Conservation (phyloP, 1,140 invertebrate genomes). For the Dolichoris vasculosae region DNA sequence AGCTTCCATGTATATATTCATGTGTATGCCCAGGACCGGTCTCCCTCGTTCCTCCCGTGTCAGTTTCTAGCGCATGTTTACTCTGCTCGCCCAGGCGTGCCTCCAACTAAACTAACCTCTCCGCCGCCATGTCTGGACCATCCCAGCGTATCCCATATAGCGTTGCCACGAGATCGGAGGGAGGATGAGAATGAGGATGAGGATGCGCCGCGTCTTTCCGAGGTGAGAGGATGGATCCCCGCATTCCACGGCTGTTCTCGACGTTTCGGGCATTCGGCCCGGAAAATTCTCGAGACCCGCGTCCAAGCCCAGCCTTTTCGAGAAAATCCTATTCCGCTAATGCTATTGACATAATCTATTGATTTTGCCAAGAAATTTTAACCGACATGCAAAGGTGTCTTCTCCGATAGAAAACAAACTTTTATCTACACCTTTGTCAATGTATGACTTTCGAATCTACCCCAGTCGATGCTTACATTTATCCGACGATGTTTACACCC, state of each 20-base stretch:
- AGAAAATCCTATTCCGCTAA: background rate
- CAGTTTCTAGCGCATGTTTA: constrained; percentile 70
- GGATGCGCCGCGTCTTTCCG: background rate
- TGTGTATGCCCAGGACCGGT: constrained; percentile 62
- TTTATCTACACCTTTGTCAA: background rate
- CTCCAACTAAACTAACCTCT: constrained; percentile 72
- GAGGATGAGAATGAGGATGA: background rate
- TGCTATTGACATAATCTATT: background rate
- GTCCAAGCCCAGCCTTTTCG: background rate
- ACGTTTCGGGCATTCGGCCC: background rate
- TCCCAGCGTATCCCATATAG: constrained; percentile 1
- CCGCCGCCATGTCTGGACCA: constrained; percentile 59
- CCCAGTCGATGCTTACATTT: background rate
- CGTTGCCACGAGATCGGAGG: background rate
- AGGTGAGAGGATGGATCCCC: background rate
- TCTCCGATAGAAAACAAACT: background rate
- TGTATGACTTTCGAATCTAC: background rate
- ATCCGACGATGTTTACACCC: background rate
- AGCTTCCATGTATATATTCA: constrained; percentile 54
- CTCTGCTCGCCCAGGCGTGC: constrained; percentile 70
- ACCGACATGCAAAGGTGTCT: background rate
- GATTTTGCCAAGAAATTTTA: background rate
- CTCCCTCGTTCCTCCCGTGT: constrained; percentile 61
- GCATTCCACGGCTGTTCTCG: background rate
- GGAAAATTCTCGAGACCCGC: background rate